Evolutionary conservation across 2,888 invertebrate species (phyloP), one percentile per base, ranked within the genome.

Genomic region (Lottia scabra): DNA sequence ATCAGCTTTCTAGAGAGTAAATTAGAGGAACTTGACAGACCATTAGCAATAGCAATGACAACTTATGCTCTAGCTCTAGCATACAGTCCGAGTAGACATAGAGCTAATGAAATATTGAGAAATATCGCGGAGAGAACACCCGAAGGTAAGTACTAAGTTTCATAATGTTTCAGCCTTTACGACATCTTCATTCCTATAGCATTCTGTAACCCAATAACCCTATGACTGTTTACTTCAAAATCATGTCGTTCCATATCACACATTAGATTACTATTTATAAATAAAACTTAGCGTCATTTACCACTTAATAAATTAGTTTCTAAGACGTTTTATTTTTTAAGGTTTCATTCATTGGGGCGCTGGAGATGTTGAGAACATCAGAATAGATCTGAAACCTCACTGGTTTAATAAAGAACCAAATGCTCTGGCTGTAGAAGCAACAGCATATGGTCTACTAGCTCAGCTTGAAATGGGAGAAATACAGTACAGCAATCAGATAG

Each of bases 361-460:
- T 12, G 77, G 75, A 0, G 67, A 68, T 5, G 74, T 76, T 12
- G 64, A 70, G 27, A 71, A 74, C 13, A 68, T 73, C 30, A 68
- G 70, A 5, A 67, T 68, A 0, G 65, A 73, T 15, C 44, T 78
- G 8, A 73, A 65, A 27, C 80, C 83, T 0, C 75, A 74, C 70
- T 82, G 81, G 83, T 81, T 77, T 68, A 65, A 70, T 27, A 75
- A 78, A 44, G 74, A 79, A 26, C 80, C 83, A 0, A 74, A 75
- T 2, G 82, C 84, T 1, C 66, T 83, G 10, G 72, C 80, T 8
- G 81, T 85, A 15, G 86, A 86, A 74, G 81, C 83, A 8, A 83
- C 86, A 0, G 71, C 85, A 2, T 86, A 86, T 68, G 85, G 84
- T 1, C 74, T 86, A n/a, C 74, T 86, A 16, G 78, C 86, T 26